A percentile compares a stretch with the other conserved stretches of the same genome.
These are phyloP conservation scores for Nycteola revayana DNA, from an alignment of 2,888 invertebrate genomes.

Conservation along the genomic window DNA sequence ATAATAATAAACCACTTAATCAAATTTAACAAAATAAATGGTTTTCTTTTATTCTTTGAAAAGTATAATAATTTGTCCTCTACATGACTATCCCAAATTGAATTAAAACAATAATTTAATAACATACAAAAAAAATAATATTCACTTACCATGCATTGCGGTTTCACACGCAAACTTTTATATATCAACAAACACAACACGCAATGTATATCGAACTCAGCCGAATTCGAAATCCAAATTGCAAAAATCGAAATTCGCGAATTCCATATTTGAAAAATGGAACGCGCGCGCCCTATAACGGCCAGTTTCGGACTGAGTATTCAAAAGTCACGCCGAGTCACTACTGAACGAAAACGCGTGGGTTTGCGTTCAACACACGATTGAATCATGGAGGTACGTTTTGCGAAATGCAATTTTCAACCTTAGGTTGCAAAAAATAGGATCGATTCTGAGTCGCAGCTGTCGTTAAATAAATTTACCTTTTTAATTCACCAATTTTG, in stretches of 20 bases:
- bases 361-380: slow-evolving; percentile 52
- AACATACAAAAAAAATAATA: too few species aligned
- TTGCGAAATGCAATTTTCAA: slow-evolving; percentile 39
- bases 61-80: too few species aligned
- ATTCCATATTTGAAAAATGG: slow-evolving; percentile 41
- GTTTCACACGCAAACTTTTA: slow-evolving; percentile 4
- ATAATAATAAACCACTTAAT: too few species aligned
- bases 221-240: slow-evolving; percentile 21
- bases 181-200: slow-evolving; percentile 24
- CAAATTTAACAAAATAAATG: too few species aligned
- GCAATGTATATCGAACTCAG: slow-evolving; percentile 14
- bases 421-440: slow-evolving; percentile 40
- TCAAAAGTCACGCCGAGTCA: slow-evolving; percentile 52
- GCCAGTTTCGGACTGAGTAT: slow-evolving; percentile 57
- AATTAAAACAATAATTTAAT: too few species aligned
- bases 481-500: slow-evolving; percentile 55
- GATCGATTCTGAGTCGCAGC: slow-evolving; percentile 18
- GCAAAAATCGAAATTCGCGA: slow-evolving; percentile 33
- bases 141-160: slow-evolving; percentile 17
- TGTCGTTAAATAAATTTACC: slow-evolving; percentile 43
- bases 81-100: too few species aligned
- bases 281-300: slow-evolving; percentile 59
- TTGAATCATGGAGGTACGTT: slow-evolving; percentile 45
- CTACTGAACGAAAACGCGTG: slow-evolving; percentile 65
- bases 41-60: too few species aligned